A percentile compares a stretch with the other conserved stretches of the same genome.
phyloP scores from a whole-genome alignment of 2,113 vertebrate genomes.

The Charadrius vociferus region DNA sequence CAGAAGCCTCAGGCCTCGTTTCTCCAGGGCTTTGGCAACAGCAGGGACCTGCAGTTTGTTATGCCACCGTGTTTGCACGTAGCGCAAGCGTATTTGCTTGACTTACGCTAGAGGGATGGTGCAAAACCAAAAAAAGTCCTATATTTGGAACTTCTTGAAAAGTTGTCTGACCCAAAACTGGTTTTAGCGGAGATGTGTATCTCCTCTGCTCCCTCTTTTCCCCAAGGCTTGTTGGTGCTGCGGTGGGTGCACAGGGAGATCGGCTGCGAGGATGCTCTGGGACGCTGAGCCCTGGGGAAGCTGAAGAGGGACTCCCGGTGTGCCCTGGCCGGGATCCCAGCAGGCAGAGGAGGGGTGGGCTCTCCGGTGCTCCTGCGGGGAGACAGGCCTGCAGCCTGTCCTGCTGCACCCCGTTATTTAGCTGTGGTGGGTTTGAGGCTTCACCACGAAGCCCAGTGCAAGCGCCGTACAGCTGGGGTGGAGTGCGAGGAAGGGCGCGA shows the following conservation, averaged over 20 bases:
- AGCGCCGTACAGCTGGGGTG: not conserved
- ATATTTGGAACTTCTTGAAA: not conserved
- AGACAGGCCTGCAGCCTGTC: not conserved
- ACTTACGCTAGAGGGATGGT: not conserved
- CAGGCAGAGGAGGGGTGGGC: not conserved
- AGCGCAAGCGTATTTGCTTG: rapidly evolving
- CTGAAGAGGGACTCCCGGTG: rapidly evolving
- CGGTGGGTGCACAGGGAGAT: rapidly evolving
- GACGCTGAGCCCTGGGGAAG: not conserved
- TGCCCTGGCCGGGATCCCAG: not conserved
- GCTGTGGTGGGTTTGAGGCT: not conserved
- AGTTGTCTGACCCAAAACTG: not conserved
- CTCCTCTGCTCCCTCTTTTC: not conserved
- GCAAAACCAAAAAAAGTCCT: not conserved
- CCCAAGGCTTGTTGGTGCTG: rapidly evolving
- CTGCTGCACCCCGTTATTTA: not conserved
- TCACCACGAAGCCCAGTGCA: not conserved
- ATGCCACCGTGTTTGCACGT: not conserved
- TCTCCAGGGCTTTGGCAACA: not conserved
- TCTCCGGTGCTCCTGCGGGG: not conserved
- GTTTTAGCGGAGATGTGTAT: not conserved
- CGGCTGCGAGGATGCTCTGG: not conserved
- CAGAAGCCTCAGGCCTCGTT: rapidly evolving
- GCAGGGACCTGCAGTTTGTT: not conserved
- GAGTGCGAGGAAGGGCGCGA: not conserved